Evolutionary conservation across 2,113 vertebrate species (phyloP).

Genomic region (Eonycteris spelaea): DNA sequence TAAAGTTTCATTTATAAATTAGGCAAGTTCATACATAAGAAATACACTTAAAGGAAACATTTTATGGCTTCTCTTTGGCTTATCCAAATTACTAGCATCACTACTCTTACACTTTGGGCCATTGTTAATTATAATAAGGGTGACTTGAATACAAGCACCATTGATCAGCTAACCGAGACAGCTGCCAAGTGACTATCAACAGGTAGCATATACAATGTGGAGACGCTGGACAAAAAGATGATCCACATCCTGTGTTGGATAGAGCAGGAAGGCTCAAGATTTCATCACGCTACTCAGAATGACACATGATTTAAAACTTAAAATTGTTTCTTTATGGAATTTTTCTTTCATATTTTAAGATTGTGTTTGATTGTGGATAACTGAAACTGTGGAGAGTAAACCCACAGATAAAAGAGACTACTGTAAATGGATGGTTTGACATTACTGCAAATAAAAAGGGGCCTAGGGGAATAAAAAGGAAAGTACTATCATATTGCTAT

Average conservation of each 20-base stretch:
- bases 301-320: not conserved
- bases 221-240: not conserved
- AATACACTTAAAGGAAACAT: not conserved
- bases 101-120: not conserved
- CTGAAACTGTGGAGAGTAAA: not conserved
- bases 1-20: not conserved
- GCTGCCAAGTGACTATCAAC: not conserved
- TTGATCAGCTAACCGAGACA: not conserved
- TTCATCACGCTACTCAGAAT: not conserved
- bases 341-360: not conserved
- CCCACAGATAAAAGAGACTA: not conserved
- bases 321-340: not conserved
- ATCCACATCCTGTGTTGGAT: not conserved
- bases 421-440: constrained; percentile 51
- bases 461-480: not conserved
- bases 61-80: too few relatives aligned
- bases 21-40: not conserved
- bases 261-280: not conserved
- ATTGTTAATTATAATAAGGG: not conserved
- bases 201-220: not conserved
- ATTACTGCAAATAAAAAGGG: constrained; percentile 68
- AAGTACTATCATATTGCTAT: not conserved
- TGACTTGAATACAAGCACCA: not conserved
- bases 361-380: not conserved
- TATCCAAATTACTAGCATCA: not conserved